phyloP scores from a whole-genome alignment of 2,113 vertebrate genomes.

The Sceloporus tristichus region DNA sequence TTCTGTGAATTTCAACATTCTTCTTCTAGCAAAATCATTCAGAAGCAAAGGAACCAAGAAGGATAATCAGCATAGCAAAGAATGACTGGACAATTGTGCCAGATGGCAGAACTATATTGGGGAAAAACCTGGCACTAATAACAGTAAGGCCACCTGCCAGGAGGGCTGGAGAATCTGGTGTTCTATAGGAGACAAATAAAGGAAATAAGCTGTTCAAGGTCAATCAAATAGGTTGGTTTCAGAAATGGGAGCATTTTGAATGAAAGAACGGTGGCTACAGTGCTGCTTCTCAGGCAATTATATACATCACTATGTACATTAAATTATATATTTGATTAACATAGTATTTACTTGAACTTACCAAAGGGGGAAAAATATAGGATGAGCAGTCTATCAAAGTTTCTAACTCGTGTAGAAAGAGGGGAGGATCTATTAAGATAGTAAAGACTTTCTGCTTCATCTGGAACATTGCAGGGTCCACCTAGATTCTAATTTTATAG shows the following conservation, averaged over 20 bases:
- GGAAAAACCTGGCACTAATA: slow-evolving; percentile 60
- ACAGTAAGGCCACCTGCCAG: slow-evolving; percentile 53
- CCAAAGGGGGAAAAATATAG: not conserved
- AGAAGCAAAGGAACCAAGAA: slow-evolving; percentile 40
- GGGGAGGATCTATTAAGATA: not conserved
- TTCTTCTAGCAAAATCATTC: not conserved
- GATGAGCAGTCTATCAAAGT: not conserved
- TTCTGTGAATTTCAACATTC: slow-evolving; percentile 7
- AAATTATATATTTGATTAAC: not conserved
- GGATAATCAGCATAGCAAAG: slow-evolving; percentile 60
- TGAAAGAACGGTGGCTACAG: not conserved
- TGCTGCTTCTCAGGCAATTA: not conserved
- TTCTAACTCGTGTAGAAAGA: not conserved
- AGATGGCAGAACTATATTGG: slow-evolving; percentile 70
- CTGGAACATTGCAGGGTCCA: not conserved
- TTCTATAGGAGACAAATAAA: slow-evolving; percentile 42
- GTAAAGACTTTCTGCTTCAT: not conserved
- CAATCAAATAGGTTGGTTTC: slow-evolving; percentile 53
- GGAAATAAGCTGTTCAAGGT: slow-evolving; percentile 59
- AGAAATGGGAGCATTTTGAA: slow-evolving; percentile 47
- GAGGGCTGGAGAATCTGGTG: slow-evolving; percentile 7
- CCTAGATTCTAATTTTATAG: not conserved
- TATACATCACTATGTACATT: not conserved
- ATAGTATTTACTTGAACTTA: no score
- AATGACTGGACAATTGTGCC: slow-evolving; percentile 50